These are phyloP conservation scores for Listrodromus nycthemerus DNA, from an alignment of 2,888 invertebrate genomes.

Conservation along the genomic window DNA sequence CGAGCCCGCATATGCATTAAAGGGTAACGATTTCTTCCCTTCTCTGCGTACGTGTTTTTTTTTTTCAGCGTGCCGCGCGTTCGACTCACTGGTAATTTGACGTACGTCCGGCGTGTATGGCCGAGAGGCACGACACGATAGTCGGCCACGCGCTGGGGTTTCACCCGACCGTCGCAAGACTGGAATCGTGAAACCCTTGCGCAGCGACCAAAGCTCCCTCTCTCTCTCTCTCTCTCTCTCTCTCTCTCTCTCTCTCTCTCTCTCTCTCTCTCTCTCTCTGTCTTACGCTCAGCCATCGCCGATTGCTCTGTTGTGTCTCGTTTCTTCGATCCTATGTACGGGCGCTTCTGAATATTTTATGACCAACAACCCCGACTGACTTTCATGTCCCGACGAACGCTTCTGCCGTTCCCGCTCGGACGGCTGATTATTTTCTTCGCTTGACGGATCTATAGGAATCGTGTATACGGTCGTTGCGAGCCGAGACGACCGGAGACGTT, in stretches of 20 bases:
- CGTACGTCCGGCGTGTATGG: slow-evolving; percentile 51
- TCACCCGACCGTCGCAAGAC: slow-evolving; percentile 16
- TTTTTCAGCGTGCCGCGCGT: slow-evolving; percentile 46
- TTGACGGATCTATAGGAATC: slow-evolving; percentile 51
- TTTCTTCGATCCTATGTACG: slow-evolving; percentile 34
- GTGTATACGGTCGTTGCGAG: neutral
- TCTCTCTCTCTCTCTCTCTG: neutral
- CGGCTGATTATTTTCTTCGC: slow-evolving; percentile 56
- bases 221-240: neutral
- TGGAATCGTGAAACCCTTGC: slow-evolving; percentile 18
- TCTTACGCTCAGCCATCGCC: neutral
- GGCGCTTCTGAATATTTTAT: slow-evolving; percentile 58
- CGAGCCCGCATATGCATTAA: slow-evolving; percentile 79
- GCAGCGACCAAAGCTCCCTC: neutral
- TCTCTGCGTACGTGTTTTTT: slow-evolving; percentile 29
- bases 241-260: neutral
- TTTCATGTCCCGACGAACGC: slow-evolving; percentile 5
- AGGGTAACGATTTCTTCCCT: slow-evolving; percentile 78
- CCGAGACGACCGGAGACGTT: slow-evolving; percentile 10
- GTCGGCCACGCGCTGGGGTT: slow-evolving; percentile 35
- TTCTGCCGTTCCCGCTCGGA: neutral
- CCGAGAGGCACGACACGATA: slow-evolving; percentile 3
- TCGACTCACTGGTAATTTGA: slow-evolving; percentile 67
- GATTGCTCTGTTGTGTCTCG: slow-evolving; percentile 23
- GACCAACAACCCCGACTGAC: neutral